Base-by-base conservation (phyloP, 2,797 vertebrate genomes). In the Anisognathus igniventris region DNA sequence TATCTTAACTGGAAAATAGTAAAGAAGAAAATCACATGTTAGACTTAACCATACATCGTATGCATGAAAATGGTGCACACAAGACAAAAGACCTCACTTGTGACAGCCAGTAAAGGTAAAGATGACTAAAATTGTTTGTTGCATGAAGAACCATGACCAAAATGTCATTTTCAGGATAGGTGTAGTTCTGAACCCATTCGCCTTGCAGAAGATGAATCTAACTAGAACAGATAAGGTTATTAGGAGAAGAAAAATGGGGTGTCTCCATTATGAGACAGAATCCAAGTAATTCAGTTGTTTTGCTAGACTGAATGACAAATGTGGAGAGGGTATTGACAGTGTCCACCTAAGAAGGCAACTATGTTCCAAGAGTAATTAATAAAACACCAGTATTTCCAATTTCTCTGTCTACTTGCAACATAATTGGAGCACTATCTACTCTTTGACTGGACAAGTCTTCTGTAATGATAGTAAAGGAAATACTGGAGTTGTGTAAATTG, bases 261-360 rank as follows among this genome's bases (percentile, higher is more conserved):
- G 11, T 30, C 7, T 78, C 23, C 57, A 9, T 53, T 75, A 68
- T 22, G 30, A 74, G 23, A 66, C 0, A 3, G 21, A 75, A 79
- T 28, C 6, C 13, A 64, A 57, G n/a, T 56, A 65, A 33, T 75
- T 64, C 30, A 3, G 15, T 42, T n/a, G 4, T 60, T 91, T 75
- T 75, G 12, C 11, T 64, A 64, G 82, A 31, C 12, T 53, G 50
- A 86, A 40, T 71, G 74, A 75, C 9, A 67, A 56, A 51, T 0
- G 0, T 47, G 9, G 19, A 8, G 14, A 61, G 2, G 9, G 10
- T 68, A 22, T 42, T 23, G 10, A 16, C 39, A 56, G 6, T 30
- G 16, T 47, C 56, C 6, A n/a, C 22, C 17, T 56, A 23, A 74
- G 30, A 80, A 64, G 5, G 7, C 22, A 9, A 39, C 2, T 25